Base-by-base conservation (phyloP, 2,113 vertebrate species). In the Agapornis roseicollis region DNA sequence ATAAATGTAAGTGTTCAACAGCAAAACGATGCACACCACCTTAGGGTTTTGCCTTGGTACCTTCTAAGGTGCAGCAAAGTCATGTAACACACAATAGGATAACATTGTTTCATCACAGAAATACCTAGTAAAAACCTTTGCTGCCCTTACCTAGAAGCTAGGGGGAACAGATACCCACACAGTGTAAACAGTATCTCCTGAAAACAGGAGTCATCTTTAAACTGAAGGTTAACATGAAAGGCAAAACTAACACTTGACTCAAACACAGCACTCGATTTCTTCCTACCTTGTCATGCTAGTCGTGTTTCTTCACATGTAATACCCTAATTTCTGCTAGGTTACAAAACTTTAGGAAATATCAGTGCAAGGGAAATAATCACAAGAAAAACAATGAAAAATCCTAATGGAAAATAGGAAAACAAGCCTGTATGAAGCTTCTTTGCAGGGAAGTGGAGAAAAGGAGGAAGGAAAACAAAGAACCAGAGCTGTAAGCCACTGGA, bases 31-130 rank as follows among this genome's bases (percentile, higher is more conserved):
- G 17, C 61, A 18, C 60, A 44, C 24, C 66, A 42, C 39, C 33
- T 8, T 0, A 0, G 35, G 16, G 5, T 1, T 28, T 39, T 15
- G 27, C 20, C 47, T 50, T 29, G 6, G 55, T 7, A 15, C 61
- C n/a, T 46, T 13, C 6, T 6, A 33, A 72, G 39, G 16, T 9
- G 46, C 64, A 63, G 61, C 12, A 1, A 60, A 49, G 28, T 10
- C 3, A 3, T 41, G 85, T 82, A 10, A 22, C 12, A 27, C 25
- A 29, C 65, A 55, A 25, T 0, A 33, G 60, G 29, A 39, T 13
- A 37, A 63, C 1, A 1, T 3, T 29, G 39, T 46, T 44, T 39
- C 55, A 11, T 3, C 11, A 29, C 1, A 81, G 39, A 63, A 89
- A 90, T 11, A 8, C 8, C 8, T 0, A 25, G 24, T 7, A 8